Evolutionary conservation across 2,888 invertebrate genomes (phyloP), one percentile per base, ranked within the genome.

Genomic region (Ametastegia equiseti): DNA sequence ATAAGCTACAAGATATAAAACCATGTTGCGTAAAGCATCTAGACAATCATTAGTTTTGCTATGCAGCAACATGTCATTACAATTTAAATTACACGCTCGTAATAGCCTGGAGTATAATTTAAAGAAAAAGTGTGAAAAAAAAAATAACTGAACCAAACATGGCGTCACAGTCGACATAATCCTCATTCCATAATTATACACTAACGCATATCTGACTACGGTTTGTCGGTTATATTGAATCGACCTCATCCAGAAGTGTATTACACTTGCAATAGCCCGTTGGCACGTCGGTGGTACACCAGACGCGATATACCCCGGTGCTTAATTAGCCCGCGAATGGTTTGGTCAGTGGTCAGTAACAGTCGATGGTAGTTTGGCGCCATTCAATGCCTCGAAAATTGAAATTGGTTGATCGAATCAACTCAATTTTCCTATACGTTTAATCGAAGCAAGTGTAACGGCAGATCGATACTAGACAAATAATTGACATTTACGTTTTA

Each of bases 251-350:
- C 23, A 65, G 47, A 71, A 47, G 27, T 47, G 47, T 45, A 71
- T 71, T 45, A 71, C 42, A 71, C 30, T 45, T 47, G 27, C 71
- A 47, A 47, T 27, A 30, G 47, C 30, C n/a, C 45, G 71, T 9
- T 9, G 57, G 27, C 1, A 60, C 57, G 27, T 5, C 13, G 54
- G 33, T 39, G 36, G 71, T 71, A 71, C 27, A 27, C 47, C 71
- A 71, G 71, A 15, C 71, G 71, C 71, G 15, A 45, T 30, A 45
- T 27, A 71, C 45, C n/a, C 47, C 47, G 47, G 45, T 71, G 27
- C 47, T 71, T 71, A 71, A 71, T 71, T 71, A 71, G 45, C 27
- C 23, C 45, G 47, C 45, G 71, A 71, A 71, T 71, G 42, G 42
- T 45, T n/a, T 30, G 71, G 45, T 71, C 71, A 71, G 71, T 71